Evolutionary conservation across 2,113 vertebrate genomes (phyloP).

Genomic region (Microtus ochrogaster): DNA sequence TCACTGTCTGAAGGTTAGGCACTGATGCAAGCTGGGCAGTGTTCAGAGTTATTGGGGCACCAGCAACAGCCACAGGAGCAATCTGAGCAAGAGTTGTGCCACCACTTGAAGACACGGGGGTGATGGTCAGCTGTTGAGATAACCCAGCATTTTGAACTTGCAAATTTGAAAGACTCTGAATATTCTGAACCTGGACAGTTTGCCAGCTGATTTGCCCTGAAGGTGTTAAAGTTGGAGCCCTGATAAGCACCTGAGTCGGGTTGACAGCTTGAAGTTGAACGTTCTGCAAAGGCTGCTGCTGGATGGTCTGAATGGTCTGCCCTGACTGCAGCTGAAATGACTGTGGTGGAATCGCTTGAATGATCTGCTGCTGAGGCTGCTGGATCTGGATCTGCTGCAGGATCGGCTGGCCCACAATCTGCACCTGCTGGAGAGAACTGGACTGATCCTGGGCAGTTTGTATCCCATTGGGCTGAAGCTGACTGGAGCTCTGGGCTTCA

Average conservation of each 20-base stretch:
- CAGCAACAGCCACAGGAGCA: slow-evolving; percentile 94
- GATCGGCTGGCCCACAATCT: slow-evolving; percentile 95
- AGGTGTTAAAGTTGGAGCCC: slow-evolving; percentile 96
- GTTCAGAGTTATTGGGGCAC: slow-evolving; percentile 95
- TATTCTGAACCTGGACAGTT: slow-evolving; percentile 96
- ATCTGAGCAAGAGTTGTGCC: slow-evolving; percentile 93
- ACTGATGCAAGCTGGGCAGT: slow-evolving; percentile 97
- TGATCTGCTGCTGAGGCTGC: slow-evolving; percentile 91
- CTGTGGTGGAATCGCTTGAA: slow-evolving; percentile 92
- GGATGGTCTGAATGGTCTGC: slow-evolving; percentile 92
- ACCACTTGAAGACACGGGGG: slow-evolving; percentile 92
- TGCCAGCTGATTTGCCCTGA: slow-evolving; percentile 99
- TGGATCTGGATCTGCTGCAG: slow-evolving; percentile 98
- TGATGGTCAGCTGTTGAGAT: slow-evolving; percentile 96
- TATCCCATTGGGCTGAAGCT: slow-evolving; percentile 94
- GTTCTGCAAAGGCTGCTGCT: slow-evolving; percentile 93
- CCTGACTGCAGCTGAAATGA: slow-evolving; percentile 95
- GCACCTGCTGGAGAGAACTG: slow-evolving; percentile 95
- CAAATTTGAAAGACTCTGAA: slow-evolving; percentile 91
- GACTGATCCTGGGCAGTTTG: slow-evolving; percentile 91
- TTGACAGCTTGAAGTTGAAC: slow-evolving; percentile 95
- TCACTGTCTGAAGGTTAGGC: slow-evolving; percentile 97
- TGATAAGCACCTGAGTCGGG: slow-evolving; percentile 97
- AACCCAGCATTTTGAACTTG: slow-evolving; percentile 94
- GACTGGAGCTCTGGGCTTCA: slow-evolving; percentile 90